Evolutionary conservation across 2,888 invertebrate species (phyloP), one percentile per base, ranked within the genome.

Genomic region (Antheraea yamamai): DNA sequence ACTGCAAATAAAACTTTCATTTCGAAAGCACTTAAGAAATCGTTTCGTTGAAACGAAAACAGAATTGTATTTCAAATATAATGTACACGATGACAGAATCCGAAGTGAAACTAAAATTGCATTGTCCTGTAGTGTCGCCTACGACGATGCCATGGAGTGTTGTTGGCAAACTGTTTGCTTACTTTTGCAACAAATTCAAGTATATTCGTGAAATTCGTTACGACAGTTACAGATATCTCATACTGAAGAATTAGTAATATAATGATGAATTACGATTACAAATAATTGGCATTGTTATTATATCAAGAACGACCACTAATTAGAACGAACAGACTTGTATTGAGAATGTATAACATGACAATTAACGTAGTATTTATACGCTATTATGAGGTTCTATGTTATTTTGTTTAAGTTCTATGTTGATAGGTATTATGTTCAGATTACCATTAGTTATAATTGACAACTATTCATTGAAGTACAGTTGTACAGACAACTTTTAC

Each of bases 31-130:
- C 70, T 70, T 70, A 39, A 70, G n/a, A 39, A 70, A 70, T 39
- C 70, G 39, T 70, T 70, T 39, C 70, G 70, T 39, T 70, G 39
- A n/a, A 70, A 70, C n/a, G 39, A 70, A 70, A 70, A 39, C 39
- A 39, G 70, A 70, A 70, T 70, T 70, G 70, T 70, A 70, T 70
- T 70, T 70, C 70, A 70, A 70, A 70, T 70, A 70, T 70, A 70
- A 70, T 39, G 39, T 70, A 70, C 39, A 70, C 70, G 39, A 39
- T 70, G 70, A 70, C 70, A 70, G 70, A 70, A 70, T 70, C 70
- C 39, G 70, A 70, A 66, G 70, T 23, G 70, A 70, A 70, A 70
- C 70, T 70, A 70, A 70, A 70, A 70, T 70, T 70, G 39, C 70
- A 70, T 70, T 70, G 70, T 70, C 39, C 70, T 70, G 70, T 70